Evolutionary conservation across 2,888 invertebrate species (phyloP), one percentile per base, ranked within the genome.

Genomic region (Hipparchia sbordonii): DNA sequence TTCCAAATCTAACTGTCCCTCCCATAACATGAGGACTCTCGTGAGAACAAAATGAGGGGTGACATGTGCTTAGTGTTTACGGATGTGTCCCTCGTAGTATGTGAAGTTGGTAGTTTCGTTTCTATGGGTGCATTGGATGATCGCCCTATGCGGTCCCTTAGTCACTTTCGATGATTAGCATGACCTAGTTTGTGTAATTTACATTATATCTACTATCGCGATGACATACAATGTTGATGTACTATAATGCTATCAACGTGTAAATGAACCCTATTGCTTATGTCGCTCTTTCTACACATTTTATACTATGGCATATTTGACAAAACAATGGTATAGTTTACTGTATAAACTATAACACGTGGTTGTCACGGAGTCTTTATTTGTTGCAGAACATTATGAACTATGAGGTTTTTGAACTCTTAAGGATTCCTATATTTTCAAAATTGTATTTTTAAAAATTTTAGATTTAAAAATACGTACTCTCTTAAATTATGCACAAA

Each of bases 101-200:
- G 88, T 89, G 87, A 81, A 85, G 81, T 81, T 82, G 81, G 77
- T 77, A 72, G 77, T 85, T 84, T 77, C 79, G 82, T 87, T 89
- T 89, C 72, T 89, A 90, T 88, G 91, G 89, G 88, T 91, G 91
- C 91, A 87, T 81, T 83, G 84, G 88, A 85, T 87, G 84, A 83
- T 83, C 84, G 85, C 80, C 82, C 84, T 82, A 80, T 82, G 85
- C 83, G 83, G 84, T 85, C 84, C 85, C 84, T 87, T 85, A 86
- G 86, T 86, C 82, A 87, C 86, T 88, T 90, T 85, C 80, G 78
- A 86, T 86, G 84, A 89, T 89, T 85, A 87, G 79, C 85, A 83
- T 80, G 82, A 83, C 82, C 82, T 79, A 80, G 81, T 82, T 85
- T 80, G 81, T 82, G 82, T 62, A 72, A 71, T 57, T 72, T 68